Evolutionary conservation across 2,888 invertebrate genomes (phyloP).

Genomic region (Bellardia pandia): DNA sequence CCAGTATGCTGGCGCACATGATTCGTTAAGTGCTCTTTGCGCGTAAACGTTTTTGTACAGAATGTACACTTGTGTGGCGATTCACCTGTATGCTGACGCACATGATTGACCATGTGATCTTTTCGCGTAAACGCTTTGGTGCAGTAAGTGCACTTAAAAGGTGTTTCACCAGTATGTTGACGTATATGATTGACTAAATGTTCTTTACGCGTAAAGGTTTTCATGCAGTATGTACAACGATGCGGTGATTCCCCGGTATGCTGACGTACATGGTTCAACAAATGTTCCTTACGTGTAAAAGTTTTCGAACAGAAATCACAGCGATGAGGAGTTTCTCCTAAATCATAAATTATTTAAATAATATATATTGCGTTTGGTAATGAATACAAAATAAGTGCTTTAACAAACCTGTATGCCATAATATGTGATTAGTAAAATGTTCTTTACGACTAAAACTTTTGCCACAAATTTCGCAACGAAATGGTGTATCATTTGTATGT

Average conservation of each 20-base stretch:
- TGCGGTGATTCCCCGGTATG: slow-evolving; percentile 94
- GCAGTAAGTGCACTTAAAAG: slow-evolving; percentile 92
- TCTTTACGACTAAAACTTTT: slow-evolving; percentile 95
- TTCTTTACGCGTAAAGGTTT: slow-evolving; percentile 94
- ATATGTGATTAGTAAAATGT: slow-evolving; percentile 95
- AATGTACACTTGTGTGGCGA: slow-evolving; percentile 94
- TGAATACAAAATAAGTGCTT: neutral
- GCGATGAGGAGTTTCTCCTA: slow-evolving; percentile 92
- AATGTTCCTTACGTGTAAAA: slow-evolving; percentile 93
- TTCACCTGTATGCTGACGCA: slow-evolving; percentile 92
- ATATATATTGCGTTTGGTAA: neutral
- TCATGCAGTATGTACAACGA: slow-evolving; percentile 93
- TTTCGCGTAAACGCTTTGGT: slow-evolving; percentile 94
- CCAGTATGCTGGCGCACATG: slow-evolving; percentile 93
- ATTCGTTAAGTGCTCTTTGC: slow-evolving; percentile 93
- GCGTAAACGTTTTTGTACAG: slow-evolving; percentile 91
- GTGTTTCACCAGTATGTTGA: slow-evolving; percentile 94
- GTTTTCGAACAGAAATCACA: slow-evolving; percentile 94
- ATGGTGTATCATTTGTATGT: slow-evolving; percentile 94
- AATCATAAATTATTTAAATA: neutral
- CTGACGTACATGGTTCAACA: slow-evolving; percentile 93
- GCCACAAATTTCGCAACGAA: slow-evolving; percentile 94
- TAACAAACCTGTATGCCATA: slow-evolving; percentile 92
- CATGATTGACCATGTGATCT: slow-evolving; percentile 90
- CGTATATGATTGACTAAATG: slow-evolving; percentile 93